A percentile compares a stretch with the other conserved stretches of the same genome.
These are phyloP conservation scores for Propithecus perrieri DNA, from an alignment of 2,797 vertebrate genomes.

Conservation along the genomic window DNA sequence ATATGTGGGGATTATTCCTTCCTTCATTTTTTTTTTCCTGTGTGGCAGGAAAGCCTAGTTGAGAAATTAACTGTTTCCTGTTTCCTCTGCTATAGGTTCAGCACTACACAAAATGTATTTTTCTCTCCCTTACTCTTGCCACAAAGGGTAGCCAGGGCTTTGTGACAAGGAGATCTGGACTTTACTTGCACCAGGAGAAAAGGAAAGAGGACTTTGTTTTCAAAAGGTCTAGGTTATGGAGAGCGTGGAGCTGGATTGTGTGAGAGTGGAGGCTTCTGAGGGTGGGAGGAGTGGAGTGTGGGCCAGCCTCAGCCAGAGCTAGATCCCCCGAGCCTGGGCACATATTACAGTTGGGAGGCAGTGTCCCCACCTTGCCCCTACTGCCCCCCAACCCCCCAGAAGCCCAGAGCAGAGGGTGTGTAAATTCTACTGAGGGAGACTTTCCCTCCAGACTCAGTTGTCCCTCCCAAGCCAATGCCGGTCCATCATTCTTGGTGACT, in stretches of 20 bases:
- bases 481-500: not conserved
- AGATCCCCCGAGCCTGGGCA: not conserved
- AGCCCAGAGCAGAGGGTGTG: not conserved
- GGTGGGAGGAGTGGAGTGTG: too few species aligned
- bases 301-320: not conserved
- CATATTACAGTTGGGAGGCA: not conserved
- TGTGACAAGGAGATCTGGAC: not conserved
- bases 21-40: not conserved
- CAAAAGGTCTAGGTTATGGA: not conserved
- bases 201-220: constrained; percentile 22
- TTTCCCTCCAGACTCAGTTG: not conserved
- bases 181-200: not conserved
- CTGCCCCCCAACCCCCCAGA: not conserved
- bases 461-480: not conserved
- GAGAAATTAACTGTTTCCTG: not conserved
- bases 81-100: constrained; percentile 37
- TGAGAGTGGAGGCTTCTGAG: not conserved
- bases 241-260: not conserved
- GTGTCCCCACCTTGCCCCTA: not conserved
- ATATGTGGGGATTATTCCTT: not conserved
- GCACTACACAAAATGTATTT: constrained; percentile 3
- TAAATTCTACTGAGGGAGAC: not conserved
- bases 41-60: not conserved
- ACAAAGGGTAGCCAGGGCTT: not conserved
- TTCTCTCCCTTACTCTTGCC: constrained; percentile 2